phyloP scores from a whole-genome alignment of 2,797 vertebrate genomes.

The Crenichthys baileyi region DNA sequence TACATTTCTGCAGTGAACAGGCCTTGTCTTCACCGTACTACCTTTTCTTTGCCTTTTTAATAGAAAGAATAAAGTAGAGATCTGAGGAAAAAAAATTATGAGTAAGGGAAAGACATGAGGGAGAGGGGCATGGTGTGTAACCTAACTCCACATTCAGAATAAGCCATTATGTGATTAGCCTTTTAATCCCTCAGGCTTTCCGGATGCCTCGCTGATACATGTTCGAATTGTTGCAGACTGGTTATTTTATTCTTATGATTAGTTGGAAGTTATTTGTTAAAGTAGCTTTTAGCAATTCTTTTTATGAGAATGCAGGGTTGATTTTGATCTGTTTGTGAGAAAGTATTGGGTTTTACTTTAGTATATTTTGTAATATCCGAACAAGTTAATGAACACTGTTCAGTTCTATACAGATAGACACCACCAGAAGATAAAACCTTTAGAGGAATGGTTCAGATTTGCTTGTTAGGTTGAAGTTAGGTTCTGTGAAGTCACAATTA shows the following conservation, averaged over 20 bases:
- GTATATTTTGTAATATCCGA: background rate
- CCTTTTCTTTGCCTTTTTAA: background rate
- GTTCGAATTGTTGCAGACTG: constrained; percentile 1
- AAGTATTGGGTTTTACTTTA: background rate
- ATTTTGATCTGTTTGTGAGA: background rate
- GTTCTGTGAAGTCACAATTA: background rate
- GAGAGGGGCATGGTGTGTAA: constrained; percentile 10
- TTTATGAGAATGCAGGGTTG: background rate
- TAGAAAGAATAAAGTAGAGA: background rate
- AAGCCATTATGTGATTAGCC: constrained; percentile 4
- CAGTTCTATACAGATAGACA: background rate
- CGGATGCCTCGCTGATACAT: constrained; percentile 4
- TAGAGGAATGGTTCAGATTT: constrained; percentile 1
- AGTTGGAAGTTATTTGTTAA: constrained; percentile 1
- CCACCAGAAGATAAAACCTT: background rate
- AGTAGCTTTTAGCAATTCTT: background rate
- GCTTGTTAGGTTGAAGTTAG: background rate
- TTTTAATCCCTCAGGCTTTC: constrained; percentile 12
- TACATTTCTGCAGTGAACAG: constrained; percentile 30
- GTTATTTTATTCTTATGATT: background rate
- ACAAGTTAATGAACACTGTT: background rate
- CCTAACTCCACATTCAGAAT: constrained; percentile 16
- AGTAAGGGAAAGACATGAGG: constrained; percentile 1
- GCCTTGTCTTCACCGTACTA: constrained; percentile 40
- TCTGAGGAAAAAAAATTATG: background rate